Evolutionary conservation across 2,888 invertebrate genomes (phyloP).

Genomic region (Diplolepis rosae): DNA sequence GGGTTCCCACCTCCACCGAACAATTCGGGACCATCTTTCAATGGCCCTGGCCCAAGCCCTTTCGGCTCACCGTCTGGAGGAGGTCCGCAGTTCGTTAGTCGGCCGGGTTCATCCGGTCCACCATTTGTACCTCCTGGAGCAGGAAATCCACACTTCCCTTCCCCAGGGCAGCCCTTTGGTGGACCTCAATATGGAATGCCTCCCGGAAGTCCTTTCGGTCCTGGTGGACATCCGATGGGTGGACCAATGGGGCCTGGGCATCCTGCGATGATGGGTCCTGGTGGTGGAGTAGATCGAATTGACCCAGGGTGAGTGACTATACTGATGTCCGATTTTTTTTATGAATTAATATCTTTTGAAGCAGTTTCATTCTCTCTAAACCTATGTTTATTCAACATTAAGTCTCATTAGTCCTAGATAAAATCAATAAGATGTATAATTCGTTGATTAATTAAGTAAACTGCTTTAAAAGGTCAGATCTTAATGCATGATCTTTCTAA

Average conservation of each 20-base stretch:
- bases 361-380: too few relatives aligned
- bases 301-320: constrained; percentile 82
- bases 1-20: constrained; percentile 71
- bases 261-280: constrained; percentile 80
- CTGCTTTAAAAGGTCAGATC: too few relatives aligned
- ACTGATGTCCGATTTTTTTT: too few relatives aligned
- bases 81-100: constrained; percentile 78
- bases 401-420: too few relatives aligned
- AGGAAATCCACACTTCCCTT: constrained; percentile 80
- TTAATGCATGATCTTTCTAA: too few relatives aligned
- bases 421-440: too few relatives aligned
- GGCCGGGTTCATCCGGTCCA: constrained; percentile 81
- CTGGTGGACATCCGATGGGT: constrained; percentile 78
- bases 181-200: constrained; percentile 82
- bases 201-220: constrained; percentile 82
- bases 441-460: too few relatives aligned
- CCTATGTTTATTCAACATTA: too few relatives aligned
- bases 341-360: too few relatives aligned
- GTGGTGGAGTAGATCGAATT: constrained; percentile 86
- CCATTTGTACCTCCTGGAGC: constrained; percentile 83
- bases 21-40: constrained; percentile 78
- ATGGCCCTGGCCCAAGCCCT: constrained; percentile 81
- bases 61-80: constrained; percentile 82
- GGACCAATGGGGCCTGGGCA: constrained; percentile 80
- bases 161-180: constrained; percentile 79